These are phyloP conservation scores for Arothron firmamentum DNA, from an alignment of 2,113 vertebrate species.

Conservation along the genomic window DNA sequence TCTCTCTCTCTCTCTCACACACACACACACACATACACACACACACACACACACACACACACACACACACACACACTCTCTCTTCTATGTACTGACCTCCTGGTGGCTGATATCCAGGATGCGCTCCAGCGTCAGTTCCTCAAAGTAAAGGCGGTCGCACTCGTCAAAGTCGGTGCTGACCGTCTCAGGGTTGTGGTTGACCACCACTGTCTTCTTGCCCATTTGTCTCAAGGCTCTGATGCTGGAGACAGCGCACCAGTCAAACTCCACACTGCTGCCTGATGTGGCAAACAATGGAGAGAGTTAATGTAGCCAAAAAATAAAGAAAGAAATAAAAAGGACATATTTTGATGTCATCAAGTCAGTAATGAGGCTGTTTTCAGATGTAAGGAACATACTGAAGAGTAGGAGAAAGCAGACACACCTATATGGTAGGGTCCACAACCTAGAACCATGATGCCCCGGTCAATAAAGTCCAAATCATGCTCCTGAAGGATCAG, in stretches of 20 bases:
- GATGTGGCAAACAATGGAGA: constrained; percentile 13
- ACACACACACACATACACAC: too few species aligned
- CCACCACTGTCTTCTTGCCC: constrained; percentile 85
- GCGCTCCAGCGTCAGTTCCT: constrained; percentile 92
- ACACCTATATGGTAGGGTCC: constrained; percentile 96
- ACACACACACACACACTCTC: too few species aligned
- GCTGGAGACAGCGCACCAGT: constrained; percentile 95
- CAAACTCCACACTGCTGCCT: constrained; percentile 98
- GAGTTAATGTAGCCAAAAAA: background rate
- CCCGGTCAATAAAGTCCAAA: constrained; percentile 86
- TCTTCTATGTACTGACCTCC: constrained; percentile 74
- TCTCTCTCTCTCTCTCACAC: too few species aligned
- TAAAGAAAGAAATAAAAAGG: too few species aligned
- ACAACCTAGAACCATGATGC: constrained; percentile 93
- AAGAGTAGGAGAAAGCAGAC: constrained; percentile 13
- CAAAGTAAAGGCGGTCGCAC: constrained; percentile 96
- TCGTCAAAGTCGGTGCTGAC: constrained; percentile 98
- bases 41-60: too few species aligned
- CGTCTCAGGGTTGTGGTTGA: constrained; percentile 96
- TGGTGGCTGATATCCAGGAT: constrained; percentile 91
- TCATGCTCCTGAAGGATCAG: constrained; percentile 83
- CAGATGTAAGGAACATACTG: background rate
- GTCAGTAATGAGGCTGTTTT: background rate
- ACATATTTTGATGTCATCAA: too few species aligned
- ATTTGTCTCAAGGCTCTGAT: constrained; percentile 87